Base-by-base conservation (phyloP, 2,797 vertebrate genomes). In the Anomalospiza imberbis region DNA sequence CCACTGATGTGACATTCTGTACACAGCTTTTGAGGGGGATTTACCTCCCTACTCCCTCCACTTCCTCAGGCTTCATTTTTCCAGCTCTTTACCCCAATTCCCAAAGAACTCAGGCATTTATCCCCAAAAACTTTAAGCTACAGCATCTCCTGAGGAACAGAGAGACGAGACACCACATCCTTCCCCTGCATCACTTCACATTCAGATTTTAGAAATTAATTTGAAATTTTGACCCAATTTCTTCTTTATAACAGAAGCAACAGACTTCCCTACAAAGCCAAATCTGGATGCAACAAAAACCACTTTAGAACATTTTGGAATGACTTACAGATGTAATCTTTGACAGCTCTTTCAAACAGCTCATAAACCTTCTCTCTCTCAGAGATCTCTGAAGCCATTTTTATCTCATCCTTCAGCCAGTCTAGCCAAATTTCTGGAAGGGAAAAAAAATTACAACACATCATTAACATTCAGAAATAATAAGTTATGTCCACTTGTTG, bases 361-460 rank as follows among this genome's bases (percentile, higher is more conserved):
- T 99, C 98, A 7, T 99, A 99, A 32, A 99, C 98, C 36, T 98
- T 98, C 93, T 99, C 99, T 4, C 99, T 96, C 89, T 98, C 98
- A 0, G 97, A 96, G 90, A 98, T 97, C 7, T 99, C 99, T 48
- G 98, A 97, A 22, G 98, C 98, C 97, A 99, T 97, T 75, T 98
- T 98, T 83, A 99, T 99, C 97, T 99, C 99, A 92, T 99, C 99
- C 51, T 99, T 99, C 70, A 99, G 97, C 99, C 99, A 99, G 88
- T 99, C 99, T 70, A 99, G 95, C 99, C 99, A 99, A 71, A 99
- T 99, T 94, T 99, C 99, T 99, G 76, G 71, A 20, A 91, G n/a
- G 11, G 60, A 66, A 17, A 63, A 13, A 40, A 5, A 50, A 21
- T 58, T 2, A 54, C 3, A 13, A 32, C 2, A 14, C 16, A 45